Conservation (phyloP, 2,888 invertebrate species). For the Steinernema scapterisci region DNA sequence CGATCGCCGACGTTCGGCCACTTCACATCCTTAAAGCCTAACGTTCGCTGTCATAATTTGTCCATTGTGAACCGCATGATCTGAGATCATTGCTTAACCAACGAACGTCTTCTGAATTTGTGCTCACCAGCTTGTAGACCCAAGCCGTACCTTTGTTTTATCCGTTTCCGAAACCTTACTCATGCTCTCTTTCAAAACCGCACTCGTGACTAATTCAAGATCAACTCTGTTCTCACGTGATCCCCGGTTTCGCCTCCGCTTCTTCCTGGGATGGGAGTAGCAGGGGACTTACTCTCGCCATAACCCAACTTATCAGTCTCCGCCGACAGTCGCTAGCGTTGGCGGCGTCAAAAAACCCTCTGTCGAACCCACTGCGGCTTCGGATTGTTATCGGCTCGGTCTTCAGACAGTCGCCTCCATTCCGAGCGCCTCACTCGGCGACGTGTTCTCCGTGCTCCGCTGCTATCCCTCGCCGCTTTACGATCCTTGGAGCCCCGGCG, state of each 20-base stretch:
- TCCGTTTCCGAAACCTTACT: not conserved
- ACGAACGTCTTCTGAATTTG: not conserved
- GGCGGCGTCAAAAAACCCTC: conserved; percentile 28
- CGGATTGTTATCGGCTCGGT: conserved; percentile 14
- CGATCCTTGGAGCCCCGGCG: not conserved
- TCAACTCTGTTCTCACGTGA: conserved; percentile 10
- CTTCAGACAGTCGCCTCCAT: conserved; percentile 22
- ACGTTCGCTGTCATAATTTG: too few relatives aligned
- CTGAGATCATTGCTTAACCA: too few relatives aligned
- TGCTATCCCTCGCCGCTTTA: not conserved
- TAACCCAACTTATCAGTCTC: conserved; percentile 20
- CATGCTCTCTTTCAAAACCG: not conserved
- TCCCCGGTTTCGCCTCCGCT: not conserved
- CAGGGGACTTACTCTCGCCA: not conserved
- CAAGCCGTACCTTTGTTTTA: not conserved
- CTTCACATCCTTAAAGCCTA: not conserved
- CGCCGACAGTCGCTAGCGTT: conserved; percentile 25
- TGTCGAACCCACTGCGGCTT: not conserved
- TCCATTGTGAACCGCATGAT: too few relatives aligned
- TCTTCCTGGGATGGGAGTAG: not conserved
- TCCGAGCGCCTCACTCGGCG: not conserved
- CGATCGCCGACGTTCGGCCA: conserved; percentile 3
- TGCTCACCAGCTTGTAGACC: not conserved
- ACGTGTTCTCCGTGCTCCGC: not conserved
- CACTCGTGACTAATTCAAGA: conserved; percentile 1